Conservation (phyloP, 2,113 vertebrate species). For the Chitala chitala region DNA sequence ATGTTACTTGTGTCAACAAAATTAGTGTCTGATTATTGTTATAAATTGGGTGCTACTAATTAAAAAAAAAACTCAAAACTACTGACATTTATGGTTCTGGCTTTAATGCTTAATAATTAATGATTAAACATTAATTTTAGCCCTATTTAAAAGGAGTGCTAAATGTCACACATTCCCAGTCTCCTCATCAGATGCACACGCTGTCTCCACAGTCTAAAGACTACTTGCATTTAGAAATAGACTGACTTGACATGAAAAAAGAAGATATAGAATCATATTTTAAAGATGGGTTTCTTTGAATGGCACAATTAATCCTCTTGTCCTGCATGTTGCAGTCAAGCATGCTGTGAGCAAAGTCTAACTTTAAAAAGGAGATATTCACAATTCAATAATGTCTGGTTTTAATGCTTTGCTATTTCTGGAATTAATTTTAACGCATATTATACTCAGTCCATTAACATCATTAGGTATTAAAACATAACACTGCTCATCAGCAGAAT, state of each 20-base stretch:
- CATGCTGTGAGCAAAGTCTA: neutral
- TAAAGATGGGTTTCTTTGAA: neutral
- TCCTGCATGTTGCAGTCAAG: neutral
- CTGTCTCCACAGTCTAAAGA: neutral
- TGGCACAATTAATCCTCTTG: neutral
- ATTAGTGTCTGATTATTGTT: constrained; percentile 5
- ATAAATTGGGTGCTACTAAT: constrained; percentile 14
- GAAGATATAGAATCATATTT: neutral
- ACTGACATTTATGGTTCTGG: constrained; percentile 17
- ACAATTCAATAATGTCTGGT: neutral
- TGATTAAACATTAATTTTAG: constrained; percentile 7
- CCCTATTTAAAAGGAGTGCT: constrained; percentile 1
- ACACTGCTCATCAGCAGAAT: constrained; percentile 19
- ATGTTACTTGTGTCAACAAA: constrained; percentile 17
- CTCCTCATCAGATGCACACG: neutral
- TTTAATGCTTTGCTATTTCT: neutral
- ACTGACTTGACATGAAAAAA: neutral
- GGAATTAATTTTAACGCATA: constrained; percentile 31
- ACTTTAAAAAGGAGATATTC: neutral
- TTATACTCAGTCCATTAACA: constrained; percentile 29
- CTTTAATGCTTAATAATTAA: constrained; percentile 18
- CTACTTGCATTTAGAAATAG: neutral
- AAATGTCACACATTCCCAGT: neutral
- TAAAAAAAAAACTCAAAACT: constrained; percentile 9
- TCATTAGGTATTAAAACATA: constrained; percentile 4